Evolutionary conservation across 2,797 vertebrate species (phyloP).

Genomic region (Eulemur albifrons): DNA sequence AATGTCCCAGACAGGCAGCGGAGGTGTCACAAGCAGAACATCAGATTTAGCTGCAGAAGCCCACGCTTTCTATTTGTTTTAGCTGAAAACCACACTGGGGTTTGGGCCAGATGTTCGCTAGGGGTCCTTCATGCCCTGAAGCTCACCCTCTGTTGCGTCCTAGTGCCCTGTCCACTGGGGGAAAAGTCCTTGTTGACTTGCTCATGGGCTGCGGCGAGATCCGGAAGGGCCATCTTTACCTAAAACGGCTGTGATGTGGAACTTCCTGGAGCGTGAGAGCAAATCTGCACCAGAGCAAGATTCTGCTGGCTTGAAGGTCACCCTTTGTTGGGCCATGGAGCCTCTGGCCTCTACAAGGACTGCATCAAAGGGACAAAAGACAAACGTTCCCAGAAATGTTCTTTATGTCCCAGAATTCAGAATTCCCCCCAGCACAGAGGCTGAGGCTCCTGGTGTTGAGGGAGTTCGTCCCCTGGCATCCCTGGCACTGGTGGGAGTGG

Average conservation of each 20-base stretch:
- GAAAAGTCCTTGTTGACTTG: not conserved
- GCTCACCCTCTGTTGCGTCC: too few species aligned
- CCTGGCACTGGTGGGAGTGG: not conserved
- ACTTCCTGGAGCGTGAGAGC: not conserved
- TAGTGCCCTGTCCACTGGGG: not conserved
- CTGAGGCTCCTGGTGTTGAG: too few species aligned
- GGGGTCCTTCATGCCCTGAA: not conserved
- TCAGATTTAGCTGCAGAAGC: not conserved
- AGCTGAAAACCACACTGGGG: too few species aligned
- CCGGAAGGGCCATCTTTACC: too few species aligned
- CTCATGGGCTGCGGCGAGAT: accelerated
- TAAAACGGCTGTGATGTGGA: not conserved
- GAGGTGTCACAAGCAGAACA: not conserved
- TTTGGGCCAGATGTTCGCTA: not conserved
- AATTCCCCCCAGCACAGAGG: not conserved
- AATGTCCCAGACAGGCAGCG: not conserved
- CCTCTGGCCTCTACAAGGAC: not conserved
- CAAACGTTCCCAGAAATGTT: not conserved
- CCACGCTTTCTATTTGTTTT: not conserved
- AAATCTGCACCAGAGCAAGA: not conserved
- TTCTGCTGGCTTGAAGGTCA: not conserved
- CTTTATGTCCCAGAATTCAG: not conserved
- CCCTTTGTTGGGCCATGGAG: not conserved
- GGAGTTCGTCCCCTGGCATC: too few species aligned
- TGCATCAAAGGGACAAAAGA: not conserved